These are phyloP conservation scores for Microcebus murinus DNA, from an alignment of 2,113 vertebrate species.

Conservation along the genomic window DNA sequence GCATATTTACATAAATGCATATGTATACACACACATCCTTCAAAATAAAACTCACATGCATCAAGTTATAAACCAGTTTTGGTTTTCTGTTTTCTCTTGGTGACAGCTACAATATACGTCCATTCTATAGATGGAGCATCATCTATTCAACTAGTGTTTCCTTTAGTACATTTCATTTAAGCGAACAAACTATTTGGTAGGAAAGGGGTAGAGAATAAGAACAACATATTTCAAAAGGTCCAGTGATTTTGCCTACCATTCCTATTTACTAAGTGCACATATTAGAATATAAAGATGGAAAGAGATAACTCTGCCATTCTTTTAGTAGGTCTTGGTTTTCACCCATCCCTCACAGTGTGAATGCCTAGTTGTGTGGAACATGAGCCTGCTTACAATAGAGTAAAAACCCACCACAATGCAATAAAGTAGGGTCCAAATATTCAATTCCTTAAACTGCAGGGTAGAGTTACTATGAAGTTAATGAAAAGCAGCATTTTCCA, in stretches of 20 bases:
- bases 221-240: conserved; percentile 14
- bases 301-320: not conserved
- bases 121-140: not conserved
- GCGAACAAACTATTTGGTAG: not conserved
- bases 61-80: not conserved
- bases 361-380: not conserved
- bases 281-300: not conserved
- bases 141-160: not conserved
- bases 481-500: not conserved
- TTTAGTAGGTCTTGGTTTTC: not conserved
- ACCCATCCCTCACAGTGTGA: not conserved
- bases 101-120: not conserved
- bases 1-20: not conserved
- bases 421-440: not conserved
- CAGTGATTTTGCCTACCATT: not conserved
- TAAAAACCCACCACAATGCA: not conserved
- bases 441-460: not conserved
- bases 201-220: not conserved
- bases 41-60: conserved; percentile 38
- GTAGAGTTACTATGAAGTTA: not conserved
- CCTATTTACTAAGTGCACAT: not conserved
- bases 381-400: not conserved
- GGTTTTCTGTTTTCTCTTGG: not conserved
- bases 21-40: not conserved
- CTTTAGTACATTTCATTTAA: not conserved